Base-by-base conservation (phyloP, 1,140 invertebrate genomes). In the Lepidurus apus region DNA sequence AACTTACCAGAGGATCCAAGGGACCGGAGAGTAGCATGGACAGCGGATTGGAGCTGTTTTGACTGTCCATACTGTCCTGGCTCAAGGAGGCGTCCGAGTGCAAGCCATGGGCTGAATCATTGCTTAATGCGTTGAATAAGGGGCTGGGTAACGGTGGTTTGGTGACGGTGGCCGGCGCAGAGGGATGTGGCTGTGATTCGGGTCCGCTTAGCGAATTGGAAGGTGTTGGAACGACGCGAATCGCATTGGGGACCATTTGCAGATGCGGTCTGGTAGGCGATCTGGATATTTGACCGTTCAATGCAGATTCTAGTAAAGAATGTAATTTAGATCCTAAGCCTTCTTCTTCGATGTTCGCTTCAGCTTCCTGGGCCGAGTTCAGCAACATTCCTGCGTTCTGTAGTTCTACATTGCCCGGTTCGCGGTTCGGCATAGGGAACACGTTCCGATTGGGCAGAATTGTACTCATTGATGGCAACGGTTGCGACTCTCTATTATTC, bases 401-500 rank as follows among this genome's bases (percentile, higher is more conserved):
- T 21, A 65, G 13, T 65, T 65, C 53, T 65, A 65, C 13, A 8
- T 65, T 21, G 17, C 17, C 53, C 8, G 53, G 6, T 1, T 65
- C 21, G 8, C 53, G 53, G 13, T 65, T 84, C 83, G 0, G 85
- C 84, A 3, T 86, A 86, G 76, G 86, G 86, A 42, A 86, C 85
- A 1, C 84, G 83, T 76, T 87, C 86, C 0, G 85, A 84, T 0
- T 85, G 75, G 21, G 75, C 45, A 76, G n/a, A 21, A 65, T 65
- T n/a, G 17, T n/a, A 13, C 75, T 21, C n/a, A 76, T 42, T 2
- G 75, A 47, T 10, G 75, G 43, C 43, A 77, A 85, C 86, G 7
- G 47, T 80, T 80, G 8, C 83, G 82, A 13, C 85, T 85, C 26
- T 83, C 82, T 3, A 81, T 42, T 1, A 81, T 80, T 0, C 78